Conservation (phyloP, 2,113 vertebrate genomes). For the Poecilia latipinna region DNA sequence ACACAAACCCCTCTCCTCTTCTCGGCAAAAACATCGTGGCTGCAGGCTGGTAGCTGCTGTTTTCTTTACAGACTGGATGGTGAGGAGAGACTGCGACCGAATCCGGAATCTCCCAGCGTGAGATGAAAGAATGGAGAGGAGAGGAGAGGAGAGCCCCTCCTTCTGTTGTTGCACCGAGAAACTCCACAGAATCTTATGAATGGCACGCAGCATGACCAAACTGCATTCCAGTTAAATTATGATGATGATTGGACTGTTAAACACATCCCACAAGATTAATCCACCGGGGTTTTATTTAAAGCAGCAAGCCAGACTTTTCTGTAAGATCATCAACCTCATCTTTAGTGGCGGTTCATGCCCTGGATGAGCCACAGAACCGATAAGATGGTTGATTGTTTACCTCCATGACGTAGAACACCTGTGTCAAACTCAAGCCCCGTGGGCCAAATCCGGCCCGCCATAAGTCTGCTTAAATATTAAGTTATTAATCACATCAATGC, state of each 20-base stretch:
- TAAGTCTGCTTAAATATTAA: too few species aligned
- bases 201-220: slow-evolving; percentile 22
- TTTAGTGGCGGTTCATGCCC: too few species aligned
- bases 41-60: slow-evolving; percentile 29
- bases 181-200: slow-evolving; percentile 48
- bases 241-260: neutral
- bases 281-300: neutral
- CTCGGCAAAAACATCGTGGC: neutral
- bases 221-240: neutral
- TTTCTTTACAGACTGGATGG: slow-evolving; percentile 20
- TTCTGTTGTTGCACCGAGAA: slow-evolving; percentile 14
- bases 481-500: too few species aligned
- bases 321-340: neutral
- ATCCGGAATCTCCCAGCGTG: slow-evolving; percentile 30
- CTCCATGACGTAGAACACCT: too few species aligned
- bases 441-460: too few species aligned
- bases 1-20: slow-evolving; percentile 7
- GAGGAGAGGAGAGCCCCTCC: slow-evolving; percentile 40
- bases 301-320: neutral
- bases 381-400: too few species aligned
- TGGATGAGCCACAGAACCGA: too few species aligned
- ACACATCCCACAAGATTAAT: neutral
- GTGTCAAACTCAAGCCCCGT: too few species aligned
- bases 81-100: slow-evolving; percentile 21
- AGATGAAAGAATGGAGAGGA: slow-evolving; percentile 42